Evolutionary conservation across 2,888 invertebrate genomes (phyloP), one percentile per base, ranked within the genome.

Genomic region (Seladonia tumulorum): DNA sequence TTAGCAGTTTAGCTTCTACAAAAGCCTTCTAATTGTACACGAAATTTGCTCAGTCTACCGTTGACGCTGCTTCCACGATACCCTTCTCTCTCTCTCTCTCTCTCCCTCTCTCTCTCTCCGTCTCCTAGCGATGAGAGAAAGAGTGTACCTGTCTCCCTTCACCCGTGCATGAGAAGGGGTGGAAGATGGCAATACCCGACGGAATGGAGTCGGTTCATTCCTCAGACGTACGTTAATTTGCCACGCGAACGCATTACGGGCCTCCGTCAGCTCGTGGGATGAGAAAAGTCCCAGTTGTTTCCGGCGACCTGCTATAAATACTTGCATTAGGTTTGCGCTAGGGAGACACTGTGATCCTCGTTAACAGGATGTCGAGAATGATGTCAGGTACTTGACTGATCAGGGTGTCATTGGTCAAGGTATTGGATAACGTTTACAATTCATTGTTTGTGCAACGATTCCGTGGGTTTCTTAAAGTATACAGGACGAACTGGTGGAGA

Each of bases 21-120:
- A 93, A 92, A 93, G 92, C 91, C 92, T 90, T 93, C 92, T 94
- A 93, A 94, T 94, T 93, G 93, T 92, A 93, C 93, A 93, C 91
- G 93, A 93, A 94, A 93, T 93, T 94, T 90, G 90, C 91, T 86
- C 87, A 82, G 87, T 90, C 89, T 89, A 84, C 83, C 87, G 89
- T 90, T 88, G 89, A 84, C 85, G 83, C 81, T 79, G 84, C 82
- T n/a, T 88, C 89, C 92, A 91, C 90, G 87, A 91, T 91, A 93
- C 92, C 92, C 88, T 80, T 88, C 53, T 35, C 53, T 25, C 57
- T 68, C 57, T 57, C 5, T 22, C 49, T 49, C 53, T 53, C 53
- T 5, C 60, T 53, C 53, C 1, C 60, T 14, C 14, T 25, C 25
- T 25, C 25, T 14, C 60, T 2, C 60, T 25, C 25, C n/a, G 5